Evolutionary conservation across 2,113 vertebrate genomes (phyloP), one percentile per base, ranked within the genome.

Genomic region (Zeus faber): DNA sequence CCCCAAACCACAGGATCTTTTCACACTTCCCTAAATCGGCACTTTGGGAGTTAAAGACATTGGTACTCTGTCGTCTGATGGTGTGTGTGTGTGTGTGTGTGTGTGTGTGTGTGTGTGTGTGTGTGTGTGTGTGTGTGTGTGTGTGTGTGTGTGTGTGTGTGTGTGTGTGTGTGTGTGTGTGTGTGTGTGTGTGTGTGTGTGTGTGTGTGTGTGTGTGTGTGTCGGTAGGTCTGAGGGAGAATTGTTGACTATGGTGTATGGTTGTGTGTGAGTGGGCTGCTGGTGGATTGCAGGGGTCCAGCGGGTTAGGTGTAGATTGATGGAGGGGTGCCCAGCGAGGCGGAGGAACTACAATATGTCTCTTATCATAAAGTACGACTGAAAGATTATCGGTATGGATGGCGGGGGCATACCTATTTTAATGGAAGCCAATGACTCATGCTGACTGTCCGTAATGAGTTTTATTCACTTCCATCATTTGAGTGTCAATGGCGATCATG

Each of bases 391-490:
- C 82, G 83, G 87, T 90, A 87, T 84, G 78, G 58, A 52, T 81
- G 16, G 16, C 8, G 3, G 17, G 40, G 17, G 17, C 84, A 89
- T 92, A 90, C 80, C 89, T 92, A 94, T 95, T 94, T 95, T 95
- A 95, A 96, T 92, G 93, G 88, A 87, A 87, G 81, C 89, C 93
- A 90, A 92, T 97, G 94, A 95, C 92, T 97, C 93, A 93, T 20
- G 0, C 47, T 73, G 83, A 87, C 74, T 79, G 74, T 81, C 92
- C 90, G 91, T 95, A 95, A 94, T 95, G 94, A 94, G 88, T 96
- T 98, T 97, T 95, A 97, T 96, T 97, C 94, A 93, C 94, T 94
- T 97, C 94, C 92, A 98, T 98, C 94, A 98, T 98, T 93, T 92
- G 88, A 92, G 92, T 95, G 94, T 97, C 95, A 94, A 98, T 98